Base-by-base conservation (phyloP, 2,888 invertebrate species). In the Tenthredo livida region DNA sequence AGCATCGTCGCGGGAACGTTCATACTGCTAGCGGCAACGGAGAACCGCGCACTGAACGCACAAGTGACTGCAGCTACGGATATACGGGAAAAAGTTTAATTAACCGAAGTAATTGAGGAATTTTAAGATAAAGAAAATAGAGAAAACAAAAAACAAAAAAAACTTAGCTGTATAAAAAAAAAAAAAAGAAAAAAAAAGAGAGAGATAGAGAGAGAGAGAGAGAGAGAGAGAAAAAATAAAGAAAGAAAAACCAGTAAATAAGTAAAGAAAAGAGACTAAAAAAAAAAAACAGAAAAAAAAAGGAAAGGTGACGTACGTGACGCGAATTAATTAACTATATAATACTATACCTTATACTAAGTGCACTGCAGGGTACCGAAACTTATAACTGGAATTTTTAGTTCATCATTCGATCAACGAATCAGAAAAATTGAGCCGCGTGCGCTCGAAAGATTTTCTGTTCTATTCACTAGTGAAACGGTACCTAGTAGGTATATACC, bases 21-120 rank as follows among this genome's bases (percentile, higher is more conserved):
- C 80, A 80, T 61, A 80, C 80, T 80, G 80, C 80, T 80, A 6
- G 58, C 80, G 80, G 80, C 80, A 40, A 61, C 80, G 80, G 61
- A 40, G 58, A 80, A 80, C 33, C 80, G 80, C 80, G 80, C 80
- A 80, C 25, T 61, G 80, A 80, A 61, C 61, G 61, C 40, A 77
- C 21, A 61, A 80, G 80, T 73, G 21, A 73, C 72, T 73, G 72
- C 43, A 0, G 72, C 72, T 73, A 43, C 43, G 2, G 72, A 40
- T 73, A 33, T 17, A 70, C 70, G 70, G 70, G 17, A 78, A 17
- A n/a, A 17, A 25, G 17, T 33, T 47, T 37, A 37, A 70, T 33
- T n/a, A 58, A 33, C 54, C 78, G n/a, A 47, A 47, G 2, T 33
- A 78, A 78, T 43, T 25, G 10, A 29, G 33, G 33, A 29, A 50